These are phyloP conservation scores for Orestias chungarensis DNA, from an alignment of 2,797 vertebrate genomes.

Conservation along the genomic window DNA sequence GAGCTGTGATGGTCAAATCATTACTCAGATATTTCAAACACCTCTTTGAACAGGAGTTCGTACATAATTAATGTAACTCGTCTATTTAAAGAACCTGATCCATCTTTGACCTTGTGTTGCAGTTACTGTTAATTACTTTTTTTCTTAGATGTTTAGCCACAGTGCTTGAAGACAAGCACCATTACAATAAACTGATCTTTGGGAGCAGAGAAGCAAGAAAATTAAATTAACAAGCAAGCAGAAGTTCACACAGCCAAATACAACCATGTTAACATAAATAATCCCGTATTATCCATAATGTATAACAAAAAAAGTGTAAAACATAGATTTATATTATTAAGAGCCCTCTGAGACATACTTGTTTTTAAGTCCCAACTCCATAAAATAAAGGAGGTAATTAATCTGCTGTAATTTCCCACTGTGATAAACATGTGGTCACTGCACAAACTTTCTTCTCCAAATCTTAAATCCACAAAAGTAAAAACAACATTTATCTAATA, in stretches of 20 bases:
- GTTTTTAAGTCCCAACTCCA: too few relatives aligned
- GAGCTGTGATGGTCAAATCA: constrained; percentile 27
- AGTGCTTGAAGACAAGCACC: constrained; percentile 21
- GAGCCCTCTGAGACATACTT: too few relatives aligned
- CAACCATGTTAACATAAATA: neutral
- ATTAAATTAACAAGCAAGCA: constrained; percentile 1
- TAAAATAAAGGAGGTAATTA: too few relatives aligned
- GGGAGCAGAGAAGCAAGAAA: neutral
- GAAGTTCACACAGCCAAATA: neutral
- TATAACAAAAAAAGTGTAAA: too few relatives aligned
- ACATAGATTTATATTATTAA: too few relatives aligned
- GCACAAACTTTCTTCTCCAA: too few relatives aligned
- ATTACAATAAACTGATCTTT: neutral
- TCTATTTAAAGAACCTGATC: constrained; percentile 40
- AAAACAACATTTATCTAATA: too few relatives aligned
- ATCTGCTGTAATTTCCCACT: too few relatives aligned
- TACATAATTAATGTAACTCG: constrained; percentile 56
- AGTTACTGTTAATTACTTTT: constrained; percentile 48
- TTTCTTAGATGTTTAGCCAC: constrained; percentile 43
- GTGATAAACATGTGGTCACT: too few relatives aligned
- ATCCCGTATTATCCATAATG: neutral
- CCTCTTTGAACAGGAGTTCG: constrained; percentile 30
- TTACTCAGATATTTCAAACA: constrained; percentile 52
- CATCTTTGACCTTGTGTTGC: constrained; percentile 44
- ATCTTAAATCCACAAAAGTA: too few relatives aligned